Percentiles rank a stretch among this genome's conserved stretches.
These are phyloP conservation scores for Diceros bicornis DNA, from an alignment of 2,797 vertebrate species.

Conservation along the genomic window DNA sequence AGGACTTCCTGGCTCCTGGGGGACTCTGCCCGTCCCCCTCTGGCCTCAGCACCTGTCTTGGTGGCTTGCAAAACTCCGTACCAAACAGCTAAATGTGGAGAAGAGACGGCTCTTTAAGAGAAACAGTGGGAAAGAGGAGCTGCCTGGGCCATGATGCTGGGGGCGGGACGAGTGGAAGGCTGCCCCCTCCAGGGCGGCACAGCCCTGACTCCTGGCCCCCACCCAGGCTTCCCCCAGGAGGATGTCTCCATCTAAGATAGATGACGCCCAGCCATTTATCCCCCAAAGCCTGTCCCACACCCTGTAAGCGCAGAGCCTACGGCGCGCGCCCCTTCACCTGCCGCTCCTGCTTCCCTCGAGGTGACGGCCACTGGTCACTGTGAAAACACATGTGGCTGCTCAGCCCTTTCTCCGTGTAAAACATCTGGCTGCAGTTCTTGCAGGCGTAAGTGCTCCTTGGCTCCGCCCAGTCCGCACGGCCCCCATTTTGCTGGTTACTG, in stretches of 20 bases:
- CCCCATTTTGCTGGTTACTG: constrained; percentile 69
- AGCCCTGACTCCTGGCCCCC: neutral
- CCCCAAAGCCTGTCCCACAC: neutral
- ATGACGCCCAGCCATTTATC: fast-evolving
- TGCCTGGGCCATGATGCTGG: no score
- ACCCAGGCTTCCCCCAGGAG: neutral
- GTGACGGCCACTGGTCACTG: constrained; percentile 79
- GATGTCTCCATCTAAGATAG: neutral
- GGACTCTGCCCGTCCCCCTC: constrained; percentile 27
- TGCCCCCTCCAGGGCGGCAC: neutral
- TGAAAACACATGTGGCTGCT: constrained; percentile 84
- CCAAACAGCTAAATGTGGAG: constrained; percentile 58
- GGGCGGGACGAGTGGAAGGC: no score
- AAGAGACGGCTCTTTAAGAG: neutral
- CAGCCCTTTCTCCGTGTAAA: constrained; percentile 82
- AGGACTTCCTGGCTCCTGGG: constrained; percentile 46
- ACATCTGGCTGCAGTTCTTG: constrained; percentile 80
- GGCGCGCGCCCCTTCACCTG: constrained; percentile 78
- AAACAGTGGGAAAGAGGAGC: neutral
- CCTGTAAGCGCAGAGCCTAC: neutral
- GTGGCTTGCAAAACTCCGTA: constrained; percentile 61
- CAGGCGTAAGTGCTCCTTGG: constrained; percentile 59
- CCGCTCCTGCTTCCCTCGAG: constrained; percentile 69
- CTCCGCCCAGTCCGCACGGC: constrained; percentile 48
- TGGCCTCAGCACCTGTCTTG: constrained; percentile 34